Conservation (phyloP, 2,113 vertebrate genomes). For the Macquaria ambigua region DNA sequence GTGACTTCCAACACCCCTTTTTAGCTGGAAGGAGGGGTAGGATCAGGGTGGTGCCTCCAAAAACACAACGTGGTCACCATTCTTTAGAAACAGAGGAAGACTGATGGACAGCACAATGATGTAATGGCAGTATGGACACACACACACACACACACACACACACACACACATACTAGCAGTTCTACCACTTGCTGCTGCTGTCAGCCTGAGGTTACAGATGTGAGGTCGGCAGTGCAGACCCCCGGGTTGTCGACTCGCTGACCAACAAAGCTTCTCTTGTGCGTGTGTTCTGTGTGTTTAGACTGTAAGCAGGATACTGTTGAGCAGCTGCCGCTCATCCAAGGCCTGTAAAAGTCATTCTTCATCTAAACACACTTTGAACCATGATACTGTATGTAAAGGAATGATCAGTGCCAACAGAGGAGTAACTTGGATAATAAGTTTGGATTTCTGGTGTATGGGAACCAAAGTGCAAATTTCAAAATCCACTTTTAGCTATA, state of each 20-base stretch:
- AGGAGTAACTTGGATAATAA: neutral
- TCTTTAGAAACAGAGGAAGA: conserved; percentile 3
- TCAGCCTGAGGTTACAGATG: conserved; percentile 39
- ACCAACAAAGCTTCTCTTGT: conserved; percentile 64
- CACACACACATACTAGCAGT: neutral
- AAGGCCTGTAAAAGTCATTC: conserved; percentile 48
- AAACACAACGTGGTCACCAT: neutral
- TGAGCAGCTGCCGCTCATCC: conserved; percentile 70
- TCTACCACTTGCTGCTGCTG: conserved; percentile 14
- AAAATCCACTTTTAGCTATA: neutral
- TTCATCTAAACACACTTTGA: conserved; percentile 43
- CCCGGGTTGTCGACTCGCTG: conserved; percentile 1
- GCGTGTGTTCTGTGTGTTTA: conserved; percentile 69
- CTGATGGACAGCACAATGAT: conserved; percentile 21
- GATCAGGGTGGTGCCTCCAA: neutral
- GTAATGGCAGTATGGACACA: conserved; percentile 24
- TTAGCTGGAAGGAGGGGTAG: neutral
- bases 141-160: neutral
- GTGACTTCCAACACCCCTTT: conserved; percentile 5
- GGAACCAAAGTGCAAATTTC: neutral
- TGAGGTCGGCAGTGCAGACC: conserved; percentile 28
- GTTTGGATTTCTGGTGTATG: neutral
- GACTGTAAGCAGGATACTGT: conserved; percentile 61
- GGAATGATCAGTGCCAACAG: neutral
- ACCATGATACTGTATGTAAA: conserved; percentile 6